Evolutionary conservation across 2,888 invertebrate genomes (phyloP).

Genomic region (Spodoptera picta): DNA sequence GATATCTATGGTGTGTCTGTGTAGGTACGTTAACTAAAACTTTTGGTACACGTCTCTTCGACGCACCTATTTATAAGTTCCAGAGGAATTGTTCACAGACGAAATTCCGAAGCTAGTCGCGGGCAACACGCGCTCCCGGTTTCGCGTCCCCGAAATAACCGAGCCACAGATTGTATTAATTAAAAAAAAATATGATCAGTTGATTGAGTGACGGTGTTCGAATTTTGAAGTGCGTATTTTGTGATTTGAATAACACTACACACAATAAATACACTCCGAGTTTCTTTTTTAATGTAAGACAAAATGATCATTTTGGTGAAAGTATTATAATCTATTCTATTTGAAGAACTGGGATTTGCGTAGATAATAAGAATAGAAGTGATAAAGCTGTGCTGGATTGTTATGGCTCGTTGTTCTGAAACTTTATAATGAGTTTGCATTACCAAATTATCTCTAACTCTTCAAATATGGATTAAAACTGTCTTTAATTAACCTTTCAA

Average conservation of each 20-base stretch:
- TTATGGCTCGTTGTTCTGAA: background rate
- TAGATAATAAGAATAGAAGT: constrained; percentile 49
- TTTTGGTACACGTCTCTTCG: constrained; percentile 69
- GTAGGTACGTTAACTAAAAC: constrained; percentile 56
- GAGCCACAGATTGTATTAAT: constrained; percentile 43
- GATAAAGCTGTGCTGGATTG: constrained; percentile 27
- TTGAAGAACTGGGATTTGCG: constrained; percentile 53
- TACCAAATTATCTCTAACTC: background rate
- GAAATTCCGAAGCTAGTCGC: constrained; percentile 84
- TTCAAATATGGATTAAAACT: background rate
- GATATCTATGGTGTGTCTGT: constrained; percentile 24
- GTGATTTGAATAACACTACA: constrained; percentile 63
- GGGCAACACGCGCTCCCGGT: constrained; percentile 72
- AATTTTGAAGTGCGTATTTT: constrained; percentile 70
- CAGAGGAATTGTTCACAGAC: constrained; percentile 81
- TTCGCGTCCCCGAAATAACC: constrained; percentile 67
- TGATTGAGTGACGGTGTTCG: constrained; percentile 68
- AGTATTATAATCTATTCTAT: constrained; percentile 48
- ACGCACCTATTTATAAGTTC: constrained; percentile 88
- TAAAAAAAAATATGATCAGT: constrained; percentile 67
- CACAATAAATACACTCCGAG: constrained; percentile 62
- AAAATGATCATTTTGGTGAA: constrained; percentile 47
- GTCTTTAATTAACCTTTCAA: too few relatives aligned
- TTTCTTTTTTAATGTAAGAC: constrained; percentile 61
- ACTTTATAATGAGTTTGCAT: background rate